Evolutionary conservation across 2,888 invertebrate genomes (phyloP).

Genomic region (Leptarthrus brevirostris): DNA sequence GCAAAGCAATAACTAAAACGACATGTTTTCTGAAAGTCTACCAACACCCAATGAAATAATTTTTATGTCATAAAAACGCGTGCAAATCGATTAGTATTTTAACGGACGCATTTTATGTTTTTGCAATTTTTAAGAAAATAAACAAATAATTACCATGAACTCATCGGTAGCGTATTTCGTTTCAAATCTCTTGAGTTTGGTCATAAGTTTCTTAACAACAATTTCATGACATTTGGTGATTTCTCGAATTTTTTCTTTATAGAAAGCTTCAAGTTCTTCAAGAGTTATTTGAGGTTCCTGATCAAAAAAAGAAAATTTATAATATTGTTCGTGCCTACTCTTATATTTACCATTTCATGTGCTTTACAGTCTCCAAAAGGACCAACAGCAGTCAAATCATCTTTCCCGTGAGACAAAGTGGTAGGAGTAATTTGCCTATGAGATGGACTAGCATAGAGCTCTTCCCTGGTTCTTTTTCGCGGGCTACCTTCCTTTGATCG

Average conservation of each 20-base stretch:
- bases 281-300: constrained; percentile 59
- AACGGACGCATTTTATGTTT: constrained; percentile 15
- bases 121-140: constrained; percentile 22
- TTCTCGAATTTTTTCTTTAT: constrained; percentile 64
- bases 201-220: constrained; percentile 60
- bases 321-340: neutral
- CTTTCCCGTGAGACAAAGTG: constrained; percentile 35
- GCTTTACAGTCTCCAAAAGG: constrained; percentile 22
- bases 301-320: constrained; percentile 28
- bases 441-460: constrained; percentile 64
- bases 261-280: constrained; percentile 63
- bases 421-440: constrained; percentile 65
- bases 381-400: neutral
- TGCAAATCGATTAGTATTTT: constrained; percentile 49
- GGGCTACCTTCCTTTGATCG: constrained; percentile 60
- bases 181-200: constrained; percentile 63
- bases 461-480: constrained; percentile 62
- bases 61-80: constrained; percentile 43
- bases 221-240: constrained; percentile 61
- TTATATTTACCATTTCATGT: constrained; percentile 2
- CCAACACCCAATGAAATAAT: constrained; percentile 51
- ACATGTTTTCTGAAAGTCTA: constrained; percentile 37
- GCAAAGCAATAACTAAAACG: constrained; percentile 24
- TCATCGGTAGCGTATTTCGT: constrained; percentile 64
- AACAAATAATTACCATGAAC: constrained; percentile 61